Evolutionary conservation across 1,140 invertebrate genomes (phyloP).

Genomic region (Drosophila tsacasi): DNA sequence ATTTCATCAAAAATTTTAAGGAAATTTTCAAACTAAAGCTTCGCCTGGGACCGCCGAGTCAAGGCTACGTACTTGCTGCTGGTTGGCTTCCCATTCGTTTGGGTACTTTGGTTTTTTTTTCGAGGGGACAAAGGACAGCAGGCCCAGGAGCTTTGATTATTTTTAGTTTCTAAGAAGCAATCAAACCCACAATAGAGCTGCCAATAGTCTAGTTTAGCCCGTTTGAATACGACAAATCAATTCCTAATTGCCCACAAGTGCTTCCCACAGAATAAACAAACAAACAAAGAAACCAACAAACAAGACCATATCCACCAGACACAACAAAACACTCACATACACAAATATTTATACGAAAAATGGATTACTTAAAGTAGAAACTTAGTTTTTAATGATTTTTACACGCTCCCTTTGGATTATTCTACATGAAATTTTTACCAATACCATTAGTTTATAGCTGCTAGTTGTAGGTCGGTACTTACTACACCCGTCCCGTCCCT

Average conservation of each 20-base stretch:
- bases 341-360: conserved; percentile 65
- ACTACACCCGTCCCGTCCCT: conserved; percentile 24
- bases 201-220: conserved; percentile 50
- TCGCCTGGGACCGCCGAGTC: conserved; percentile 1
- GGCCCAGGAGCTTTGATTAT: conserved; percentile 37
- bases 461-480: conserved; percentile 49
- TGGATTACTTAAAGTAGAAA: conserved; percentile 72
- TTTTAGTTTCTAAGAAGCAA: conserved; percentile 35
- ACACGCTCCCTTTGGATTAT: conserved; percentile 56
- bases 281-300: conserved; percentile 38
- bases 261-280: conserved; percentile 66
- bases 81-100: conserved; percentile 9
- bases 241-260: conserved; percentile 76
- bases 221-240: conserved; percentile 54
- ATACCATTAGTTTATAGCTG: conserved; percentile 49
- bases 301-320: conserved; percentile 44
- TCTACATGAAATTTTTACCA: conserved; percentile 46
- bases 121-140: conserved; percentile 22
- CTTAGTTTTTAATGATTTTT: conserved; percentile 73
- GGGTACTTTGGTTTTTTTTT: conserved; percentile 14
- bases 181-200: conserved; percentile 60
- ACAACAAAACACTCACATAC: conserved; percentile 34
- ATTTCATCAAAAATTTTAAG: conserved; percentile 3
- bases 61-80: conserved; percentile 2
- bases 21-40: conserved; percentile 10